Percentiles rank a stretch among this genome's conserved stretches.
Conservation (phyloP, 2,888 invertebrate genomes). For the Rotaria socialis region DNA sequence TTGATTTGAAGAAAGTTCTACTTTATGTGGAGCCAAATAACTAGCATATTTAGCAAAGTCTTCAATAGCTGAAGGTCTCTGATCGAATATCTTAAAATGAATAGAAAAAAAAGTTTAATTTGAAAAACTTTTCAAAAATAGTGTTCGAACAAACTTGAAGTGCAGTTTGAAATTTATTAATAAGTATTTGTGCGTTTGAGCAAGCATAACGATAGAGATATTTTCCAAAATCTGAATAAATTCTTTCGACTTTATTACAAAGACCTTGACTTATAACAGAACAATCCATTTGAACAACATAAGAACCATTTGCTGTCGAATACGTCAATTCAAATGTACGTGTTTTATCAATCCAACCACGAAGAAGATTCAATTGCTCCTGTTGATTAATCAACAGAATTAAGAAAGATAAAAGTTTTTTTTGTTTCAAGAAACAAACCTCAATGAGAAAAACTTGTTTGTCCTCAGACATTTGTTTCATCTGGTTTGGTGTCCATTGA, state of each 20-base stretch:
- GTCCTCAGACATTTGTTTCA: slow-evolving; percentile 52
- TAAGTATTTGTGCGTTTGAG: background rate
- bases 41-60: slow-evolving; percentile 56
- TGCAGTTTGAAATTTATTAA: slow-evolving; percentile 28
- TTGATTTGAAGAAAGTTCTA: slow-evolving; percentile 53
- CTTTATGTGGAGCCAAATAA: slow-evolving; percentile 54
- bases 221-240: slow-evolving; percentile 1
- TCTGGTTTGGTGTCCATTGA: slow-evolving; percentile 53
- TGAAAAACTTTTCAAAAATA: background rate
- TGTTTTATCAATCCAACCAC: slow-evolving; percentile 34
- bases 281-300: background rate
- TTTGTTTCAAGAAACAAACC: slow-evolving; percentile 49
- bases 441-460: slow-evolving; percentile 56
- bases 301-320: background rate
- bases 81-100: slow-evolving; percentile 53
- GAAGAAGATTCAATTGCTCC: slow-evolving; percentile 5
- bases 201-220: background rate
- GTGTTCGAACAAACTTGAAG: background rate
- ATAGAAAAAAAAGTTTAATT: background rate
- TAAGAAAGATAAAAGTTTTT: background rate
- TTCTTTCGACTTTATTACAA: background rate
- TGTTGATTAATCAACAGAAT: background rate
- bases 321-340: slow-evolving; percentile 30
- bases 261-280: background rate
- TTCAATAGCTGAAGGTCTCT: slow-evolving; percentile 53